Evolutionary conservation across 1,140 invertebrate species (phyloP), one percentile per base, ranked within the genome.

Genomic region (Neomicropteryx cornuta): DNA sequence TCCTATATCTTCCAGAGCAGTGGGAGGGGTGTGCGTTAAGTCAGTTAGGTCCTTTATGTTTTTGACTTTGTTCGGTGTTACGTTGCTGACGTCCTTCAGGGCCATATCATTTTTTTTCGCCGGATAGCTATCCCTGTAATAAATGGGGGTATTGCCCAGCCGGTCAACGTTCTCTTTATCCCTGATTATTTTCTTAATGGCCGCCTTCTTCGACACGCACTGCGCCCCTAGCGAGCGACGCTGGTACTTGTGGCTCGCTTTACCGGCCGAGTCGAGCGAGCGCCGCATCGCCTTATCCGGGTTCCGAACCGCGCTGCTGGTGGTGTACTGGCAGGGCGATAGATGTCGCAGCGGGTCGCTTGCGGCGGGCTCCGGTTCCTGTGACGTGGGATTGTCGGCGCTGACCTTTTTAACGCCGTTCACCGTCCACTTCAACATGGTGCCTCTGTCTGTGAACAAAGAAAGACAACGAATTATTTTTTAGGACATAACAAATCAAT

Each of bases 361-460:
- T 16, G 39, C 42, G 17, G 39, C 32, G n/a, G n/a, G n/a, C 10
- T 47, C 42, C 20, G 44, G 29, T 30, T 42, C 43, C 5, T 44
- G 37, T 13, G 42, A 11, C 1, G 34, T 34, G 10, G 42, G 36
- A 30, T 39, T 36, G 13, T 47, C 39, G 13, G 38, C 41, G 28
- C 44, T 42, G 3, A 31, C 38, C 3, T 20, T 37, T 24, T 42
- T 47, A 20, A 41, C 41, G n/a, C 42, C 43, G 8, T 38, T 42
- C 2, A 47, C 45, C 8, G 45, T 40, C 45, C 45, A 47, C 21
- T 47, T 47, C 20, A 47, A 36, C 45, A 47, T 47, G 3, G 32
- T 43, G 36, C 18, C 16, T 8, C n/a, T n/a, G n/a, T 21, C 40
- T 42, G 40, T 13, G 33, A 42, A n/a, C 19, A 27, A 27, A 27